Evolutionary conservation across 2,888 invertebrate species (phyloP), one percentile per base, ranked within the genome.

Genomic region (Chloroclysta siterata): DNA sequence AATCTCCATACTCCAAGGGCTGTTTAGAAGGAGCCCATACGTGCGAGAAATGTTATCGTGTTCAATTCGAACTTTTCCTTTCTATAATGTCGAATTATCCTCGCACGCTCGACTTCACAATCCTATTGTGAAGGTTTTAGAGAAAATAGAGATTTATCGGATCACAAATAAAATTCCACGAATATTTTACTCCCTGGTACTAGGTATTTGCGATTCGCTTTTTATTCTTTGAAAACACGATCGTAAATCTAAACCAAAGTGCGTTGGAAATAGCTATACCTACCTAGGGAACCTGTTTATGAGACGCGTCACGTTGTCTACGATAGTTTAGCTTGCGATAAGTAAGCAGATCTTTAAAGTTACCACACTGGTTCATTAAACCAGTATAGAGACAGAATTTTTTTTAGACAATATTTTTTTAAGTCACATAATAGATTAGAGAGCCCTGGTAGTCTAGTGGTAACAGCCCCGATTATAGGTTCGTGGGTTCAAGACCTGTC

Each of bases 191-290:
- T 62, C 61, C 50, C 50, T 17, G 55, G 52, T 46, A 60, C 39
- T 29, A 47, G 60, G 62, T 64, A 66, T 66, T 69, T 60, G 60
- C 65, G 66, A 50, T 62, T 54, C 52, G 54, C 61, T 67, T 64
- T 66, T 64, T 62, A 55, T 55, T 59, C 62, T 55, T 57, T 68
- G 55, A 69, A 66, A 71, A 68, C 68, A 68, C 28, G 39, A n/a
- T 58, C 28, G 65, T 69, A 66, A 71, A 69, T 69, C 65, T 63
- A 44, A 42, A 48, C 51, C 51, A 44, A 65, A 68, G 55, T 63
- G 54, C 55, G 53, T 57, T 55, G 62, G 65, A 68, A 68, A 64
- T 22, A 22, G 22, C 22, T 22, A 22, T 22, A n/a, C n/a, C n/a
- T 54, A 62, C 59, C 60, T 57, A 36, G 54, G 46, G 33, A 46